A percentile compares a stretch with the other conserved stretches of the same genome.
phyloP scores from a whole-genome alignment of 2,888 invertebrate genomes.

The Coelopa pilipes region DNA sequence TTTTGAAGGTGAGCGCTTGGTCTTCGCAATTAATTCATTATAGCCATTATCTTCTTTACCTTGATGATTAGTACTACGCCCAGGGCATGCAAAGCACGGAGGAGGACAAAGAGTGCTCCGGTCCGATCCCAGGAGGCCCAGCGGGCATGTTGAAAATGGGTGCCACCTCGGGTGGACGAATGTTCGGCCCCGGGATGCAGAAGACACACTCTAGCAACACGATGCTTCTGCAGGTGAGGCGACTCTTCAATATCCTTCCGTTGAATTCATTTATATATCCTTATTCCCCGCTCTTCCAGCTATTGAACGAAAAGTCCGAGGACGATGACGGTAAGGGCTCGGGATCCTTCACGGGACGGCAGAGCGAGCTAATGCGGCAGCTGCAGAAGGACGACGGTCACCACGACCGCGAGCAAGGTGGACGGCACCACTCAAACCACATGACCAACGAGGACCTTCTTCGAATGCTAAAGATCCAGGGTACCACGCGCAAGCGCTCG shows the following conservation, averaged over 20 bases:
- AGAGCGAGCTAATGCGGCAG: constrained; percentile 71
- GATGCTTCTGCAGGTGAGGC: constrained; percentile 75
- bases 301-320: constrained; percentile 84
- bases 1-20: constrained; percentile 51
- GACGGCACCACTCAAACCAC: constrained; percentile 56
- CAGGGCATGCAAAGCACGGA: constrained; percentile 58
- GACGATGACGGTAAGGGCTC: constrained; percentile 76
- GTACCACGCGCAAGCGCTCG: constrained; percentile 70
- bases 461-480: constrained; percentile 63
- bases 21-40: not conserved
- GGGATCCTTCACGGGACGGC: constrained; percentile 53
- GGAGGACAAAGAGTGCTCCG: constrained; percentile 61
- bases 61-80: constrained; percentile 40
- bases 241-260: too few species aligned
- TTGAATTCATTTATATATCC: not conserved
- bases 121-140: constrained; percentile 30
- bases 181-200: constrained; percentile 48
- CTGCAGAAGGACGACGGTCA: constrained; percentile 66
- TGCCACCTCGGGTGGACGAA: constrained; percentile 44
- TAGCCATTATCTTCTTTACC: not conserved
- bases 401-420: constrained; percentile 51
- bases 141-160: constrained; percentile 54
- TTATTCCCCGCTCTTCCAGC: constrained; percentile 67
- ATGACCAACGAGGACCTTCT: constrained; percentile 66
- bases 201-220: constrained; percentile 69